These are phyloP conservation scores for Rhinolophus sinicus DNA, from an alignment of 2,113 vertebrate genomes.

Conservation along the genomic window DNA sequence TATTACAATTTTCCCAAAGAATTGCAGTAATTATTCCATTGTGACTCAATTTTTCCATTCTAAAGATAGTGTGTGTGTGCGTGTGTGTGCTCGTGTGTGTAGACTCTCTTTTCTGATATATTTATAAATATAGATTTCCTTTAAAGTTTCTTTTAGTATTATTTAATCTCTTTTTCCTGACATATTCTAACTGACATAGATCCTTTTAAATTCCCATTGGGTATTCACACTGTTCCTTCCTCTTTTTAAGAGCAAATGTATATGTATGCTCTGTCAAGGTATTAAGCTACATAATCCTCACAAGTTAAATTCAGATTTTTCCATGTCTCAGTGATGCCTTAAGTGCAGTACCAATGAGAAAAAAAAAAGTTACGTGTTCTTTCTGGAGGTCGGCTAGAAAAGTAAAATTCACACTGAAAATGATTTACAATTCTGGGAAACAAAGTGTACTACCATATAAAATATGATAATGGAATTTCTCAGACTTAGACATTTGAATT, in stretches of 20 bases:
- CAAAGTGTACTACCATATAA: not conserved
- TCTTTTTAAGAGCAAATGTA: not conserved
- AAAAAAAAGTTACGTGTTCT: not conserved
- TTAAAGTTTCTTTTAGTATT: constrained; percentile 10
- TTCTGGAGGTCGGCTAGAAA: not conserved
- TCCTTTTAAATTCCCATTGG: not conserved
- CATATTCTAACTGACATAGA: not conserved
- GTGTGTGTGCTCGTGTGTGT: not conserved
- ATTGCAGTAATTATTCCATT: not conserved
- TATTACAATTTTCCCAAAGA: not conserved
- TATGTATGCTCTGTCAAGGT: not conserved
- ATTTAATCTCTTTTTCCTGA: not conserved
- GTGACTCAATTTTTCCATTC: not conserved
- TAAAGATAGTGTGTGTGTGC: not conserved
- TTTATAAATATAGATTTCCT: not conserved
- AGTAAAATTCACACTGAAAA: not conserved
- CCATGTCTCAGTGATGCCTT: not conserved
- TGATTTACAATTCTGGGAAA: constrained; percentile 30
- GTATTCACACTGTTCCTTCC: not conserved
- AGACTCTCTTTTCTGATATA: not conserved
- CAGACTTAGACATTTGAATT: not conserved
- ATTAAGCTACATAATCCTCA: not conserved
- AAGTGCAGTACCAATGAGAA: not conserved
- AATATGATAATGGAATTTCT: constrained; percentile 4
- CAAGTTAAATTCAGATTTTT: constrained; percentile 13